Evolutionary conservation across 2,797 vertebrate genomes (phyloP).

Genomic region (Darevskia nairensis): DNA sequence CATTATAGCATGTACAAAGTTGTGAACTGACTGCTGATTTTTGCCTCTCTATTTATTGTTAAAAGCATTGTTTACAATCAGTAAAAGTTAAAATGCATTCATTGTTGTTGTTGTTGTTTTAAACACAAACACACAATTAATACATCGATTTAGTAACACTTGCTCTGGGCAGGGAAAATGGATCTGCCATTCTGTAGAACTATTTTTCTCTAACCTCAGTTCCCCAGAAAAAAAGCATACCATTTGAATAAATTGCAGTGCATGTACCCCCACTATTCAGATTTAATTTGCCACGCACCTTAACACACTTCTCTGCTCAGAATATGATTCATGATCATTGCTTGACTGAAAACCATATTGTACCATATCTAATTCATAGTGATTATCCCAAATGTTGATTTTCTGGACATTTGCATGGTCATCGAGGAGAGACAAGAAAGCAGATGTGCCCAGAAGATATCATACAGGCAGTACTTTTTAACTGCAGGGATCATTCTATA

Average conservation of each 20-base stretch:
- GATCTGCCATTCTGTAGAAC: background rate
- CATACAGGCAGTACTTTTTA: background rate
- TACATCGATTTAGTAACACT: background rate
- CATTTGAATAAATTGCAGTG: background rate
- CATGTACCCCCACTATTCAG: background rate
- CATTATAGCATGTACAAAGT: background rate
- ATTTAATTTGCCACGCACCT: background rate
- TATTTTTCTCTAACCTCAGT: background rate
- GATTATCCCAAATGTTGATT: background rate
- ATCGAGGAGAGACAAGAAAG: background rate
- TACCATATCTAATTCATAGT: background rate
- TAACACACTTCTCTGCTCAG: background rate
- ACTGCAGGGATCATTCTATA: too few species aligned
- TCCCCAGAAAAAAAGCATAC: background rate
- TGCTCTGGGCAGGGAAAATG: too few species aligned
- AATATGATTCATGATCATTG: background rate
- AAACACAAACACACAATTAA: background rate
- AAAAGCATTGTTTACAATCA: background rate
- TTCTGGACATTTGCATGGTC: background rate
- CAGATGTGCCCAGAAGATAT: background rate
- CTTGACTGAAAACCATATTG: background rate
- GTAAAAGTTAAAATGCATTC: background rate
- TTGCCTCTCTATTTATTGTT: background rate
- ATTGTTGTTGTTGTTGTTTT: background rate
- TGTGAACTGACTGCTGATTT: background rate